These are phyloP conservation scores for Cynocephalus volans DNA, from an alignment of 2,113 vertebrate genomes.

Conservation along the genomic window DNA sequence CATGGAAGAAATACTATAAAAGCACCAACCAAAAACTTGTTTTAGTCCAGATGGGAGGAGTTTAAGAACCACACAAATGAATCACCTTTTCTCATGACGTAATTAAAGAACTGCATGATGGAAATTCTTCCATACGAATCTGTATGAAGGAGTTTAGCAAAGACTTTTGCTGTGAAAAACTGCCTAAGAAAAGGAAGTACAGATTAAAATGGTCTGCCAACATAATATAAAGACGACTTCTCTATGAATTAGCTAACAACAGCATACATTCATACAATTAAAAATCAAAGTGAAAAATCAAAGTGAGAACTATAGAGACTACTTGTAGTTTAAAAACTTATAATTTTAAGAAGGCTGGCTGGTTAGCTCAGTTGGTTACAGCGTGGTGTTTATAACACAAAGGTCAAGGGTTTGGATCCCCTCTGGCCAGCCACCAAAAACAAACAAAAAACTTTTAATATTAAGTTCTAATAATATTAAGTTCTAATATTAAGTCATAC, in stretches of 20 bases:
- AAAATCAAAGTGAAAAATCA: slow-evolving; percentile 58
- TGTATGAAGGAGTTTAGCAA: slow-evolving; percentile 96
- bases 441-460: too few relatives aligned
- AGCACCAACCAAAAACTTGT: not conserved
- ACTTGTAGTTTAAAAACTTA: slow-evolving; percentile 58
- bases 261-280: slow-evolving; percentile 56
- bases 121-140: slow-evolving; percentile 98
- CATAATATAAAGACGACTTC: slow-evolving; percentile 55
- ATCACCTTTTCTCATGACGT: slow-evolving; percentile 99
- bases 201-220: slow-evolving; percentile 66
- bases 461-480: too few relatives aligned
- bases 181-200: slow-evolving; percentile 90
- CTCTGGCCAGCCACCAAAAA: too few relatives aligned
- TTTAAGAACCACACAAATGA: slow-evolving; percentile 38
- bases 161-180: slow-evolving; percentile 97
- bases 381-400: too few relatives aligned
- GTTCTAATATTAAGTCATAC: not conserved
- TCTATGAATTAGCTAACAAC: slow-evolving; percentile 42
- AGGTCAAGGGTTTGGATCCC: too few relatives aligned
- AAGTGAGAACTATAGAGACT: slow-evolving; percentile 35
- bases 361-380: too few relatives aligned
- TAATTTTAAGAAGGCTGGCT: not conserved
- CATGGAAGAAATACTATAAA: slow-evolving; percentile 33
- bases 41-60: slow-evolving; percentile 25
- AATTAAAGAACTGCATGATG: slow-evolving; percentile 99